phyloP scores from a whole-genome alignment of 1,140 invertebrate species.

The Seison nebaliae region DNA sequence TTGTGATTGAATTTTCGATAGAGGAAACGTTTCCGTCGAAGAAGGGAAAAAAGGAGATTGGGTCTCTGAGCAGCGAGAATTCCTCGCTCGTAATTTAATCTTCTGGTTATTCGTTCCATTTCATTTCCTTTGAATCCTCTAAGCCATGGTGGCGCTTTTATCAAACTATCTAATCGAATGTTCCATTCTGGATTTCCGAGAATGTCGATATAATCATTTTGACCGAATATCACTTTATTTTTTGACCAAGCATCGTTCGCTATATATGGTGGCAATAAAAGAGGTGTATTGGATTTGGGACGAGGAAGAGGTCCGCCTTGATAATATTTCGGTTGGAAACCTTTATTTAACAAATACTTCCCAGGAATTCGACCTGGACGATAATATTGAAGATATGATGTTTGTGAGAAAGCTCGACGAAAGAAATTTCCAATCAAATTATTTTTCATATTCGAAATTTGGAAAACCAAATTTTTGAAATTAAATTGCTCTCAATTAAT shows the following conservation, averaged over 20 bases:
- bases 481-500: no score
- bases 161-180: no score
- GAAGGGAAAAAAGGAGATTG: slow-evolving; percentile 2
- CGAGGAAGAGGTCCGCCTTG: slow-evolving; percentile 5
- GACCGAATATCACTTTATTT: slow-evolving; percentile 54
- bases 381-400: no score
- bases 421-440: no score
- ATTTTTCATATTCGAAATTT: no score
- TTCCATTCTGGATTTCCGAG: slow-evolving; percentile 56
- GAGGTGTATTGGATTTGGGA: slow-evolving; percentile 2
- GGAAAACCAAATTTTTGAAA: no score
- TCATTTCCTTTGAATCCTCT: slow-evolving; percentile 60
- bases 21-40: slow-evolving; percentile 2
- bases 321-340: no score
- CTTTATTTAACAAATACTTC: no score
- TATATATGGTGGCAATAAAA: slow-evolving; percentile 37
- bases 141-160: slow-evolving; percentile 55
- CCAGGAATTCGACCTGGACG: no score
- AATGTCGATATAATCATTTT: slow-evolving; percentile 84
- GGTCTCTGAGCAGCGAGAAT: slow-evolving; percentile 8
- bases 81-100: slow-evolving; percentile 17
- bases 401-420: no score
- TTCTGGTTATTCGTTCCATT: slow-evolving; percentile 19
- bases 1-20: slow-evolving; percentile 10
- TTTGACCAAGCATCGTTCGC: slow-evolving; percentile 45